Base-by-base conservation (phyloP, 2,797 vertebrate genomes). In the Sebastiscus tertius region DNA sequence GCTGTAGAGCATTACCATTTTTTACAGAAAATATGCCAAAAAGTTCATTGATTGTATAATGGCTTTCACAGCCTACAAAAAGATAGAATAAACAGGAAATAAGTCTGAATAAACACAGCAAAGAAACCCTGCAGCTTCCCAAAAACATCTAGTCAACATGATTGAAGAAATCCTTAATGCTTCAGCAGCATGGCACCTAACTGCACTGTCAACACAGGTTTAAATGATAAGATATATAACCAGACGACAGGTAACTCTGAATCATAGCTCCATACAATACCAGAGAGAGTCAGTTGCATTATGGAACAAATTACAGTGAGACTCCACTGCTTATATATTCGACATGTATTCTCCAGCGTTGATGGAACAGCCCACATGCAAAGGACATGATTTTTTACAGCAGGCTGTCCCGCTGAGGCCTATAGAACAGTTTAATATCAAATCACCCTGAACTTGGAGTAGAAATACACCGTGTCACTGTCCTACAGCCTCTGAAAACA, bases 141-240 rank as follows among this genome's bases (percentile, higher is more conserved):
- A 69, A 27, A 69, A 46, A 49, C 46, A 49, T 49, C 46, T 20
- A 49, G 46, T 49, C 18, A 49, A 49, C 0, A 39, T 80, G 75
- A 89, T 61, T 73, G 83, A 90, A 79, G 54, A 83, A 86, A 91
- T 77, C 66, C 75, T 67, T 83, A 80, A 87, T 73, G 67, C 76
- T 64, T 66, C 46, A 71, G 79, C 79, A 88, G 66, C 87, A 56
- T 75, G 83, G 69, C 69, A 79, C 59, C 71, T 39, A 64, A 52
- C 67, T 86, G 67, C 54, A 73, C 75, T 77, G 78, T 84, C 86
- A 83, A 81, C 18, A 79, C 31, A 76, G 75, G 55, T 81, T 89
- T 77, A 54, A 75, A 81, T 81, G 60, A 83, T 77, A 77, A 87
- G 13, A 81, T 62, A 75, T 75, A 77, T 54, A 46, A 54, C 66